Evolutionary conservation across 2,888 invertebrate species (phyloP), one percentile per base, ranked within the genome.

Genomic region (Athalia cordata): DNA sequence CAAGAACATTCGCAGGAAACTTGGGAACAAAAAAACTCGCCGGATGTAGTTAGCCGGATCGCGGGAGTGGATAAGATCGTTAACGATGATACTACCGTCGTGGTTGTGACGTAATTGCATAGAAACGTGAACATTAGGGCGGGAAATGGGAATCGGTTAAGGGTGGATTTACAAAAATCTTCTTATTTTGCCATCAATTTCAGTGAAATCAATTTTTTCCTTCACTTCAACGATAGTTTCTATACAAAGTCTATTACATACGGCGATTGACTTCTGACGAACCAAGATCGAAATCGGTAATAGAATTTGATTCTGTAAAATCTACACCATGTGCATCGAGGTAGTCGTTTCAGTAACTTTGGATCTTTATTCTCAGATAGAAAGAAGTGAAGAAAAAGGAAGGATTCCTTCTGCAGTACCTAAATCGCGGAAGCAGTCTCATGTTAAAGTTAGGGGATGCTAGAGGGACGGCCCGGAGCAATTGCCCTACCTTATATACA

Each of bases 1-100:
- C 72, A 72, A 72, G 59, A 72, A 72, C 47, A 45, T 59, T 57
- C 47, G 13, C 13, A 13, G 59, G n/a, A 59, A 59, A 59, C 57
- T 72, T 72, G 9, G 7, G 45, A 72, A 72, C 59, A 59, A 72
- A 29, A 72, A 72, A 72, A 11, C 57, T 59, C 52, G 72, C 59
- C 72, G 72, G 72, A 72, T 57, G 57, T 72, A 72, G 72, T 72
- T 72, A 72, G 57, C 57, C 47, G 57, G 72, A 72, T 72, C 72
- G 72, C 57, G 45, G 59, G 72, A 59, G 72, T 15, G 72, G 72
- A 59, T 72, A 47, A 59, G 59, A 72, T 72, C 72, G 72, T 59
- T 72, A 72, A 72, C 59, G 72, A 72, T 8, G 72, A 72, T 72
- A 72, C 15, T 13, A 43, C 52, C 57, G 8, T 52, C 45, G 70